Evolutionary conservation across 1,140 invertebrate genomes (phyloP), one percentile per base, ranked within the genome.

Genomic region (Agrilus planipennis): DNA sequence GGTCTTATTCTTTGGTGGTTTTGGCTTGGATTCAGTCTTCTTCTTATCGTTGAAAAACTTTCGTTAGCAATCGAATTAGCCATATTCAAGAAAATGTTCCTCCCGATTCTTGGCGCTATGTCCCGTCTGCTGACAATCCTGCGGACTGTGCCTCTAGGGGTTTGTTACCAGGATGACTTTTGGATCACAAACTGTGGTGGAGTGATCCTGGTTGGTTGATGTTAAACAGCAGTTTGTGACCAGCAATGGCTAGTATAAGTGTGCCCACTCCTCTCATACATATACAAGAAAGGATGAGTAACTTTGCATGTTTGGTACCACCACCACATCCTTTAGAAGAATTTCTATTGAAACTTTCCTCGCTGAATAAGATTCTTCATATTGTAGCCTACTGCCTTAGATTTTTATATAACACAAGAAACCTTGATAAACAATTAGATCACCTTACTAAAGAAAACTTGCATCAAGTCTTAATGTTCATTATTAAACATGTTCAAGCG

Each of bases 141-240:
- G 20, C 30, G 2, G 43, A 45, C 20, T 34, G 27, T 22, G 30
- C 34, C 1, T 32, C 10, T 7, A 16, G 43, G 22, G 43, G 38
- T 3, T 11, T 28, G 10, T 10, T 25, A 3, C 43, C 43, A 11
- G n/a, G 19, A 9, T 20, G 27, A 37, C 15, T 37, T 4, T 4
- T 22, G 4, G 9, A 9, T 4, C 7, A 22, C 25, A 4, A 4
- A 7, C 15, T 37, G 3, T 37, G 35, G 35, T 22, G 18, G 35
- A 37, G 3, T 4, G 4, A 22, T 23, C 35, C 35, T 10, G 10
- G 4, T 4, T 37, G 35, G 35, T 15, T 21, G 3, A 4, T 6
- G 11, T 9, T 23, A 4, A 6, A 10, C 6, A 22, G 4, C 9
- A 7, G 7, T 4, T 12, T 4, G 20, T 37, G 18, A 7, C 35